Percentiles rank a stretch among this genome's conserved stretches.
phyloP scores from a whole-genome alignment of 2,888 invertebrate species.

The Scaptomyza cyrtandrae region DNA sequence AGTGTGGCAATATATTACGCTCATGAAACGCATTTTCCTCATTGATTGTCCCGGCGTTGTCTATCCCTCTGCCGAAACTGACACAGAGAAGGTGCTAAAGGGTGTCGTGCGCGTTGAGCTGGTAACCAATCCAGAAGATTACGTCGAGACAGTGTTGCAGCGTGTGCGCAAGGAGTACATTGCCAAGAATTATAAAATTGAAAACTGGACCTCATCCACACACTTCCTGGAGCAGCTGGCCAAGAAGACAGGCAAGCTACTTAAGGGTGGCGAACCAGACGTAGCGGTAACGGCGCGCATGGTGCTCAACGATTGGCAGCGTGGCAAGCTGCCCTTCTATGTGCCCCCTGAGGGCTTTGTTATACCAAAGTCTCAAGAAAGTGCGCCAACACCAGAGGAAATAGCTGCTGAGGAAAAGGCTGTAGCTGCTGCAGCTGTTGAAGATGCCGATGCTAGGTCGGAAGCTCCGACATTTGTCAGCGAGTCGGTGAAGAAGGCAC shows the following conservation, averaged over 20 bases:
- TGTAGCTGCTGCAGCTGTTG: constrained; percentile 58
- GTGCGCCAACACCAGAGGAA: constrained; percentile 66
- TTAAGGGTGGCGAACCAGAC: constrained; percentile 99
- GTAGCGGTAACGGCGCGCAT: constrained; percentile 94
- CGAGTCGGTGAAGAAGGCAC: constrained; percentile 85
- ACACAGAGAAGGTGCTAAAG: constrained; percentile 97
- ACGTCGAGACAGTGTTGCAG: constrained; percentile 93
- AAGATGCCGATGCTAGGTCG: constrained; percentile 74
- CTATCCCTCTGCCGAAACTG: constrained; percentile 97
- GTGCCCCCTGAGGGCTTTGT: constrained; percentile 94
- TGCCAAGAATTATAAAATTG: constrained; percentile 94
- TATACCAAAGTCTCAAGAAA: constrained; percentile 86
- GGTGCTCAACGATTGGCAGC: constrained; percentile 99
- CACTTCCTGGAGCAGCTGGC: constrained; percentile 97
- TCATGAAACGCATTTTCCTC: constrained; percentile 98
- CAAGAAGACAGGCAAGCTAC: constrained; percentile 92
- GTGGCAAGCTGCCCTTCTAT: constrained; percentile 98
- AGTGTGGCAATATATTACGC: constrained; percentile 99
- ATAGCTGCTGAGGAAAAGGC: background rate
- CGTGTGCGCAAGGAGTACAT: constrained; percentile 96
- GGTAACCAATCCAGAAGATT: constrained; percentile 97
- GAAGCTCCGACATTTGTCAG: constrained; percentile 82
- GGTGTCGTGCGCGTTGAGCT: constrained; percentile 98
- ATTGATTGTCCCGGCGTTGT: constrained; percentile 99
- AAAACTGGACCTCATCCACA: constrained; percentile 90